These are phyloP conservation scores for Zeugodacus cucurbitae DNA, from an alignment of 1,140 invertebrate genomes.

Conservation along the genomic window DNA sequence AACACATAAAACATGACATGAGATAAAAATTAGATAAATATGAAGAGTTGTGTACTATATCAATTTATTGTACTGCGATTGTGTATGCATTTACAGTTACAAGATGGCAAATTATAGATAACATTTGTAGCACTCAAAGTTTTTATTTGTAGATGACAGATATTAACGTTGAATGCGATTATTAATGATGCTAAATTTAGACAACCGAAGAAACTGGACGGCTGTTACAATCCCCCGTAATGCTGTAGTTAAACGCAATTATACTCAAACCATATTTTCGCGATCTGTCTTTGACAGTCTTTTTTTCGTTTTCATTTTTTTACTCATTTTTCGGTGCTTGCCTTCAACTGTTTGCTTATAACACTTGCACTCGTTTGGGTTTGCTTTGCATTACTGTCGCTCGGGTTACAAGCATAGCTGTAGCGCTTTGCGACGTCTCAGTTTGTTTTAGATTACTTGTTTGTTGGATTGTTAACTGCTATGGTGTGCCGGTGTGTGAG, in stretches of 20 bases:
- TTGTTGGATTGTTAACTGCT: background rate
- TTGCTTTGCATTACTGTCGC: background rate
- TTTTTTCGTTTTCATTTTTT: background rate
- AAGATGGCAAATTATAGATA: background rate
- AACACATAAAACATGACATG: no score
- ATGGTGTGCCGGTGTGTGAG: no score
- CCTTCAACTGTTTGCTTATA: background rate
- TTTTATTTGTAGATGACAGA: background rate
- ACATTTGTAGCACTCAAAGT: background rate
- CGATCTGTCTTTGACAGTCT: background rate
- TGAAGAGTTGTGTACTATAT: no score
- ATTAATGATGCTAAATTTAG: conserved; percentile 45
- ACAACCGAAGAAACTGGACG: background rate
- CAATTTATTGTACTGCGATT: no score
- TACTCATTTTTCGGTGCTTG: background rate
- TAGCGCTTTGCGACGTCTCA: background rate
- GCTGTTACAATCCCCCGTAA: no score
- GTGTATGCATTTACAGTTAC: background rate
- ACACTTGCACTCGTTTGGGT: background rate
- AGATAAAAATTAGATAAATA: no score
- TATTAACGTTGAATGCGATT: conserved; percentile 44
- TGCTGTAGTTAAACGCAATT: background rate
- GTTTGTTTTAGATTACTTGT: background rate
- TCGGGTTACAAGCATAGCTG: conserved; percentile 4
- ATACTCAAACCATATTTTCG: background rate